phyloP scores from a whole-genome alignment of 2,113 vertebrate genomes.

The Chamaetylas fuelleborni region DNA sequence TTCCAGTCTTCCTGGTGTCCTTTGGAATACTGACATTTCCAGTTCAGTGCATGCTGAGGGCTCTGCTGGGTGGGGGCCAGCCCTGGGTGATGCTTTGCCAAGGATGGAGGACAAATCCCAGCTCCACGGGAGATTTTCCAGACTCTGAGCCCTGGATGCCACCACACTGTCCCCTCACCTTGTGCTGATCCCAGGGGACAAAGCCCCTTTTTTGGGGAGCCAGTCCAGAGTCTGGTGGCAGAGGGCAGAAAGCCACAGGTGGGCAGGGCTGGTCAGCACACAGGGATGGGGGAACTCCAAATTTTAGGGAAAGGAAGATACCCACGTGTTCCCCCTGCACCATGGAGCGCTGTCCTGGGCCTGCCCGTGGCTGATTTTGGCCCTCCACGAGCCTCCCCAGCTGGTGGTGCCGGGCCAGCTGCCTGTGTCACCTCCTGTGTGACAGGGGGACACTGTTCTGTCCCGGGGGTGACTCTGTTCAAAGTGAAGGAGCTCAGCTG shows the following conservation, averaged over 20 bases:
- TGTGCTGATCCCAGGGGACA: neutral
- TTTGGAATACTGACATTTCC: neutral
- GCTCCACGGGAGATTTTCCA: neutral
- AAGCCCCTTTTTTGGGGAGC: neutral
- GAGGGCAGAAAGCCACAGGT: neutral
- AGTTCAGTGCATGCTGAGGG: neutral
- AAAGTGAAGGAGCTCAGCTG: neutral
- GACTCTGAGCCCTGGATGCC: neutral
- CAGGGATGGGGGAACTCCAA: neutral
- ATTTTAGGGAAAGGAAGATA: neutral
- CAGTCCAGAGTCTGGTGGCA: no score
- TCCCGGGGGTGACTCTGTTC: no score
- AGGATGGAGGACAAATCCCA: neutral
- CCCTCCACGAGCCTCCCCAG: neutral
- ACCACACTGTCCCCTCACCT: rapidly evolving
- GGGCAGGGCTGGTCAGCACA: neutral
- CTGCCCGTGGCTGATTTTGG: neutral
- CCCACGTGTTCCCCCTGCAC: neutral
- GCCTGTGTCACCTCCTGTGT: neutral
- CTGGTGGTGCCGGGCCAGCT: neutral
- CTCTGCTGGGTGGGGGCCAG: neutral
- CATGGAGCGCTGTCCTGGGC: neutral
- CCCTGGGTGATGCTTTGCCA: neutral
- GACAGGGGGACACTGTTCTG: neutral
- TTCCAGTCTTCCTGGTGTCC: neutral